Conservation (phyloP, 2,797 vertebrate genomes). For the Pangasius sanitwongsei region DNA sequence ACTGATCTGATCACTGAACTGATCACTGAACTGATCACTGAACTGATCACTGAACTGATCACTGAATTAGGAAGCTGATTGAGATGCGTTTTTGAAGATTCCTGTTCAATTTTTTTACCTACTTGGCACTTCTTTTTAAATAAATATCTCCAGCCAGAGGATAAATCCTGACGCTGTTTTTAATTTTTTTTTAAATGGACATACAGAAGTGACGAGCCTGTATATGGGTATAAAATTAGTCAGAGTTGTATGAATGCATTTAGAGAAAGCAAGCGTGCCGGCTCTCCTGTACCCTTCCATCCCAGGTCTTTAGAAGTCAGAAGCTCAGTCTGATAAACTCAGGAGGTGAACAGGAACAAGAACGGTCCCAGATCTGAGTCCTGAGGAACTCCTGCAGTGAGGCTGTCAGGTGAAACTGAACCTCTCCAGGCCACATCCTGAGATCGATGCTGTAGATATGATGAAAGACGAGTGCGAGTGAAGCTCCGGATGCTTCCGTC, state of each 20-base stretch:
- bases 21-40: too few species aligned
- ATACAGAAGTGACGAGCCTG: not conserved
- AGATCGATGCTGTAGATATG: not conserved
- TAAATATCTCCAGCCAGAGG: not conserved
- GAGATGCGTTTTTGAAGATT: not conserved
- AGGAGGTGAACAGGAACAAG: not conserved
- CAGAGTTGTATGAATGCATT: not conserved
- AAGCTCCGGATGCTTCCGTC: not conserved
- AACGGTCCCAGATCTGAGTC: not conserved
- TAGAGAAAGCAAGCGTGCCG: not conserved
- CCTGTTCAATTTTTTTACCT: not conserved
- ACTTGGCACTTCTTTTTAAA: not conserved
- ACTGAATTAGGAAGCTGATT: too few species aligned
- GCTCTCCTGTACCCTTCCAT: not conserved
- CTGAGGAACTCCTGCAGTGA: slow-evolving; percentile 13
- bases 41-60: too few species aligned
- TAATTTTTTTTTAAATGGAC: not conserved
- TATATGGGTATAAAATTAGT: not conserved
- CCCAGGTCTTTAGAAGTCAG: not conserved
- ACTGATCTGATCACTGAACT: too few species aligned
- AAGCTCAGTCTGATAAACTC: not conserved
- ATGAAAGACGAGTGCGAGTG: not conserved
- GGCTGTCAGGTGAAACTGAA: not conserved
- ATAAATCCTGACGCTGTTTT: not conserved
- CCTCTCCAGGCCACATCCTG: not conserved